Evolutionary conservation across 53 echinoderm and acorn worm genomes (phyloP).

Genomic region (Mesocentrotus franciscanus): DNA sequence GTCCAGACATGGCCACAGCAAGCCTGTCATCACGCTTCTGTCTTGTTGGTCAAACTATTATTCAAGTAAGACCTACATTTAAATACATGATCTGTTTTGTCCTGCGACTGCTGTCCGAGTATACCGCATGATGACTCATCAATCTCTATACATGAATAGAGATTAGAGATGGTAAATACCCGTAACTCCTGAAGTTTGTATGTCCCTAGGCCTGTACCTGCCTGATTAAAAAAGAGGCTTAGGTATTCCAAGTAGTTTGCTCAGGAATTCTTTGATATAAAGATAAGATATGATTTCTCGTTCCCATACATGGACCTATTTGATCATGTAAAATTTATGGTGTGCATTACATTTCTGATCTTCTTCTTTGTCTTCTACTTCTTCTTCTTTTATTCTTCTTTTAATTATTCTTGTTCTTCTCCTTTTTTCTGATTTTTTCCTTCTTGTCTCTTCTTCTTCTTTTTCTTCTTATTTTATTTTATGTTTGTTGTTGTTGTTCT

Average conservation of each 20-base stretch:
- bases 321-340: too few species aligned
- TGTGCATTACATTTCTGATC: too few species aligned
- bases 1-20: slow-evolving; percentile 7
- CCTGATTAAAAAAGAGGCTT: not conserved
- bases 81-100: not conserved
- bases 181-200: not conserved
- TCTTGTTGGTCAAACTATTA: slow-evolving; percentile 32
- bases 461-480: not conserved
- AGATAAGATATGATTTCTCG: not conserved
- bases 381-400: too few species aligned
- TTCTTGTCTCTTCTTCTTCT: not conserved
- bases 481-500: too few species aligned
- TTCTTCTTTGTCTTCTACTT: too few species aligned
- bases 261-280: not conserved
- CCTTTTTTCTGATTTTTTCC: too few species aligned
- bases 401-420: too few species aligned
- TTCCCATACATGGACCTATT: too few species aligned
- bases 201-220: not conserved
- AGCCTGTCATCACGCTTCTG: not conserved
- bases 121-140: not conserved
- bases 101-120: not conserved
- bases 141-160: not conserved
- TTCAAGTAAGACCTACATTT: not conserved
- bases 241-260: too few species aligned
- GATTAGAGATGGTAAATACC: not conserved